phyloP scores from a whole-genome alignment of 2,113 vertebrate species.

The Cololabis saira region DNA sequence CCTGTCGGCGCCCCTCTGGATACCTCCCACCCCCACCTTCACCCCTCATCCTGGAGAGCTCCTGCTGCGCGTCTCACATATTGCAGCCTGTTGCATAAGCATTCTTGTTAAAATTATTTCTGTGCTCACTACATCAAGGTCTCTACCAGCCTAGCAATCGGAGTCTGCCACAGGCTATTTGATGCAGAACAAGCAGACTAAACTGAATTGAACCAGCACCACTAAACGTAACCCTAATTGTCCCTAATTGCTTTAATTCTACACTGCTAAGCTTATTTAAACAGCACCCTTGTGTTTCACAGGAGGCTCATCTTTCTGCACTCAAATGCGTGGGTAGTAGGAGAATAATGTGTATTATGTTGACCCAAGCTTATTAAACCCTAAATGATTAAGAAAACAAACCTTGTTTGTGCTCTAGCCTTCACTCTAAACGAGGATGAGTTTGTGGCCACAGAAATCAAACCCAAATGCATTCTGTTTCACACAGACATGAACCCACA shows the following conservation, averaged over 20 bases:
- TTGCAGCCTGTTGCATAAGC: conserved; percentile 79
- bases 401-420: too few relatives aligned
- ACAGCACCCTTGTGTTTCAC: conserved; percentile 57
- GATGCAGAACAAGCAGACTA: conserved; percentile 53
- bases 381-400: not conserved
- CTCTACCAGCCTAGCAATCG: conserved; percentile 61
- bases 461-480: conserved; percentile 7
- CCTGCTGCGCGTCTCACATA: conserved; percentile 4
- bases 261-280: conserved; percentile 64
- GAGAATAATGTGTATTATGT: conserved; percentile 19
- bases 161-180: conserved; percentile 67
- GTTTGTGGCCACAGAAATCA: conserved; percentile 5
- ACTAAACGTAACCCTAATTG: conserved; percentile 74
- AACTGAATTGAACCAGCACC: conserved; percentile 61
- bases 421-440: not conserved
- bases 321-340: conserved; percentile 15
- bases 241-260: conserved; percentile 75
- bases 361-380: conserved; percentile 4
- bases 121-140: conserved; percentile 35
- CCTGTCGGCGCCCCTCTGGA: not conserved
- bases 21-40: conserved; percentile 32
- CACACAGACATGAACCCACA: conserved; percentile 35
- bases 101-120: conserved; percentile 17
- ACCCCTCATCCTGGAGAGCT: too few relatives aligned
- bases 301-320: conserved; percentile 51